Evolutionary conservation across 2,888 invertebrate genomes (phyloP).

Genomic region (Agrochola lychnidis): DNA sequence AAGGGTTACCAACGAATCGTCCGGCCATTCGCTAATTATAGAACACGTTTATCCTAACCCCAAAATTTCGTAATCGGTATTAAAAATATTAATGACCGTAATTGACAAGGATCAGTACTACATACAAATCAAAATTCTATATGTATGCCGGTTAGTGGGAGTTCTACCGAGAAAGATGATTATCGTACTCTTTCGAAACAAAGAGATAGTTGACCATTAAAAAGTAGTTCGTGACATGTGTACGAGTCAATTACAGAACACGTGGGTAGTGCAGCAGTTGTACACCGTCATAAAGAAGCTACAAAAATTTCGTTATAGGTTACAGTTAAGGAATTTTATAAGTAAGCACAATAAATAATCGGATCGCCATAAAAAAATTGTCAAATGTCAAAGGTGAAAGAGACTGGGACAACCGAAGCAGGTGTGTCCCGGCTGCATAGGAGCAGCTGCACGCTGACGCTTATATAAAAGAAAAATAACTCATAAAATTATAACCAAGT

Average conservation of each 20-base stretch:
- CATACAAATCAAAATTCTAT: constrained; percentile 58
- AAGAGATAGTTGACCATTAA: constrained; percentile 69
- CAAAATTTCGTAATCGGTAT: constrained; percentile 56
- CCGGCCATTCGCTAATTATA: constrained; percentile 74
- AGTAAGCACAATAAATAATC: constrained; percentile 63
- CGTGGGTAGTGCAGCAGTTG: constrained; percentile 57
- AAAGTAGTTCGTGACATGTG: constrained; percentile 70
- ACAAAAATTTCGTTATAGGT: constrained; percentile 47
- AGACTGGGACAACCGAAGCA: constrained; percentile 76
- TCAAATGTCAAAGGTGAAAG: constrained; percentile 86
- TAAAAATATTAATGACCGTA: constrained; percentile 58
- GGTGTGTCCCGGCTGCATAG: constrained; percentile 74
- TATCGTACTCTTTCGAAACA: constrained; percentile 67
- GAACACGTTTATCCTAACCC: constrained; percentile 64
- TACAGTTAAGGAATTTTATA: constrained; percentile 58
- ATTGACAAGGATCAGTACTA: constrained; percentile 53
- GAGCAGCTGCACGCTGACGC: constrained; percentile 76
- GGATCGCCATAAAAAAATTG: constrained; percentile 63
- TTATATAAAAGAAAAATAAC: constrained; percentile 69
- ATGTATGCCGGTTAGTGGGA: constrained; percentile 51
- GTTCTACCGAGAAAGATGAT: constrained; percentile 62
- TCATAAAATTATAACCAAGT: constrained; percentile 68
- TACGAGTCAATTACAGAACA: constrained; percentile 68
- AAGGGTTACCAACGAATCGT: constrained; percentile 71
- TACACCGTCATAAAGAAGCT: constrained; percentile 45